Base-by-base conservation (phyloP, 2,797 vertebrate genomes). In the Darevskia mixta region DNA sequence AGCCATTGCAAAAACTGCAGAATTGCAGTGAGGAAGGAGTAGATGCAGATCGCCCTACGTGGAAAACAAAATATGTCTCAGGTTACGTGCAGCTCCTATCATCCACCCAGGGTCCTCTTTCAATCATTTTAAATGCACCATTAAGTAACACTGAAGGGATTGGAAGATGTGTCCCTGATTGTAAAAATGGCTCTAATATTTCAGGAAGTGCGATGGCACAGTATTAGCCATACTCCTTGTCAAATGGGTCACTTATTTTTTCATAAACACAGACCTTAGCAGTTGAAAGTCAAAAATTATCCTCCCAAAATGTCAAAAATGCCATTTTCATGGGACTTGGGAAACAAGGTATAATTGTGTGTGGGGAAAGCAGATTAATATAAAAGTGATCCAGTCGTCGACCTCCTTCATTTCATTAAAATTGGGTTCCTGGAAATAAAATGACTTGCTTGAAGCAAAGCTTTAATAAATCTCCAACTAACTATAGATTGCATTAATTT, bases 1-100 rank as follows among this genome's bases (percentile, higher is more conserved):
- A 93, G 86, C 91, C 91, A 92, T 89, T 93, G 86, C 85, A 90
- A 86, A 90, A 45, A 61, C 55, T 92, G 82, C 81, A 66, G 66
- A 82, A 64, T 79, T 82, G 61, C 41, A 55, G 78, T 84, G 85
- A 85, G 77, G 85, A 90, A 87, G 43, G 8, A 88, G n/a, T 72
- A 90, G 89, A 90, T 90, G 83, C 66, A 89, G 88, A 92, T 79
- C 85, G 29, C 71, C 86, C 78, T 92, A 43, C 0, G 0, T 91
- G 83, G 73, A 87, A 91, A 92, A 87, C 73, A 92, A 92, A 88
- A 91, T 69, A 58, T 4, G 61, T 93, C 92, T 86, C 78, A 90
- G 82, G 43, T 90, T 90, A 80, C 79, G 20, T 88, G 79, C 67
- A 79, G 83, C 87, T 89, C 92, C 69, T 87, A 45, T 88, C 91